phyloP scores from a whole-genome alignment of 2,888 invertebrate genomes.

The Hemistola chrysoprasaria region DNA sequence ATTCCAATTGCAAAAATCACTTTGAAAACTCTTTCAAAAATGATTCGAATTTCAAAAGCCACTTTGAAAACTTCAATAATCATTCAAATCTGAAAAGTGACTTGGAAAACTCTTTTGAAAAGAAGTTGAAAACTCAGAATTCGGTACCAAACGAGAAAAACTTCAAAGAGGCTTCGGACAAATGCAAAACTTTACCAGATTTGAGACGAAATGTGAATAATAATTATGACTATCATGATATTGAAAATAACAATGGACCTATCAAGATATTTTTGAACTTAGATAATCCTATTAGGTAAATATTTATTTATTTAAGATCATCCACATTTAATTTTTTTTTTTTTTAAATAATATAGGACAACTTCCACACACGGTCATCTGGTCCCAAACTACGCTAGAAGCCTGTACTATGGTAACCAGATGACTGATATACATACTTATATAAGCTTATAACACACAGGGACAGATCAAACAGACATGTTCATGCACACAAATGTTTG shows the following conservation, averaged over 20 bases:
- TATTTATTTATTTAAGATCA: not conserved
- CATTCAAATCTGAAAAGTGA: not conserved
- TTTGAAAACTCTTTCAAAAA: not conserved
- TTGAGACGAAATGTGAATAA: slow-evolving; percentile 37
- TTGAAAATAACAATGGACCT: slow-evolving; percentile 61
- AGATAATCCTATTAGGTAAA: slow-evolving; percentile 49
- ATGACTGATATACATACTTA: no score
- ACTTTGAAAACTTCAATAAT: not conserved
- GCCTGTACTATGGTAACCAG: no score
- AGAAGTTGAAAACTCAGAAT: slow-evolving; percentile 5
- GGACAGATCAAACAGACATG: no score
- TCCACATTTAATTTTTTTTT: no score
- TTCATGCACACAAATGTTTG: no score
- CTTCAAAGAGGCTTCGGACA: slow-evolving; percentile 27
- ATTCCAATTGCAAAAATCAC: not conserved
- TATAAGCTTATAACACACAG: no score
- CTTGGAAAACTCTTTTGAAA: not conserved
- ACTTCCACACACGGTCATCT: no score
- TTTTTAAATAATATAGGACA: no score
- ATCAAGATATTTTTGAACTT: slow-evolving; percentile 44
- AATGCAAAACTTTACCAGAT: slow-evolving; percentile 54
- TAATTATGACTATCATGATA: slow-evolving; percentile 44
- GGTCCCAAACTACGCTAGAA: no score
- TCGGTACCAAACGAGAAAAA: slow-evolving; percentile 5
- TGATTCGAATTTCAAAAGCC: not conserved